phyloP scores from a whole-genome alignment of 2,113 vertebrate species.

The Drymodes brunneopygia region DNA sequence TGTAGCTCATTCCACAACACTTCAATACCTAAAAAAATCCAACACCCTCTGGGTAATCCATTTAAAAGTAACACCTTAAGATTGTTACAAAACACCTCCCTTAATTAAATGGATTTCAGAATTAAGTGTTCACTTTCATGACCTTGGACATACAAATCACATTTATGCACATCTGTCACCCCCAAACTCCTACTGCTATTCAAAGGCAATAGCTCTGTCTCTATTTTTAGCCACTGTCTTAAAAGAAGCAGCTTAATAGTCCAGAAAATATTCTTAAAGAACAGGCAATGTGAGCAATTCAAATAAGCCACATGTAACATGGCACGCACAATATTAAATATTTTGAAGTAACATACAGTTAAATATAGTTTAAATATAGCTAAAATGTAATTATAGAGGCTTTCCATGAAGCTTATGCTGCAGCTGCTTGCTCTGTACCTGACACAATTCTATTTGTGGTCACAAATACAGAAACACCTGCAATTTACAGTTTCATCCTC shows the following conservation, averaged over 20 bases:
- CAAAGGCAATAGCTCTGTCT: not conserved
- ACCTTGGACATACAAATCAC: not conserved
- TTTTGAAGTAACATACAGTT: not conserved
- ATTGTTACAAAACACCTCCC: not conserved
- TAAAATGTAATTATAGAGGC: not conserved
- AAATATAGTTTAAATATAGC: not conserved
- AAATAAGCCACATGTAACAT: rapidly evolving
- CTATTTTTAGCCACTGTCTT: not conserved
- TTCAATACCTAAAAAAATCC: not conserved
- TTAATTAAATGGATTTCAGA: not conserved
- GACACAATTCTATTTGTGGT: not conserved
- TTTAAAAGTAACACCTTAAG: not conserved
- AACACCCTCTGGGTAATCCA: not conserved
- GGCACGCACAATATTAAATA: not conserved
- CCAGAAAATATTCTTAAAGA: not conserved
- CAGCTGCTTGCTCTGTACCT: not conserved
- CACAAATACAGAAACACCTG: not conserved
- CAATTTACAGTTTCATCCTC: not conserved
- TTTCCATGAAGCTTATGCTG: not conserved
- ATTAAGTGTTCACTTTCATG: not conserved
- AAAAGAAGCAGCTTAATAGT: not conserved
- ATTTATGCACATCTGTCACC: not conserved
- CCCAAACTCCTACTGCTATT: not conserved
- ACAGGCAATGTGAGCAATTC: not conserved
- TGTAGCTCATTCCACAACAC: not conserved